Conservation (phyloP, 2,113 vertebrate genomes). For the Varanus salvator region DNA sequence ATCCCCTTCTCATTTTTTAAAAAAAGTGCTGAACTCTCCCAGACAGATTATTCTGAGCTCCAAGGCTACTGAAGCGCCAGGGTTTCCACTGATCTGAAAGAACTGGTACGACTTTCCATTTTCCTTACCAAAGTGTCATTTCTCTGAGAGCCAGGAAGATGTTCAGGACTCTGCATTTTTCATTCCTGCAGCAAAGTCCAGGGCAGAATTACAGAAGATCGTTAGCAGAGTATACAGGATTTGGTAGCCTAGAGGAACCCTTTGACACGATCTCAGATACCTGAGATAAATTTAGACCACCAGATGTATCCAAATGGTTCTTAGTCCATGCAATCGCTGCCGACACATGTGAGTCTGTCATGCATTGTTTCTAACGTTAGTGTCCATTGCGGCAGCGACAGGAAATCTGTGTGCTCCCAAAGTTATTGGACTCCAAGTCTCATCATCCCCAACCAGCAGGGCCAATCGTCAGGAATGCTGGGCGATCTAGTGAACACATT, state of each 20-base stretch:
- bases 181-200: background rate
- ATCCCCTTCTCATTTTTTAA: too few species aligned
- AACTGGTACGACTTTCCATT: background rate
- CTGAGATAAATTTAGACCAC: background rate
- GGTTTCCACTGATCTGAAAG: too few species aligned
- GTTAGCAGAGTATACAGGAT: background rate
- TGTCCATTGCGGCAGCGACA: background rate
- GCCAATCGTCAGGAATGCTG: too few species aligned
- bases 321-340: background rate
- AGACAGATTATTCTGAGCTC: too few species aligned
- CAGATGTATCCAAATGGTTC: background rate
- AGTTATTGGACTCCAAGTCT: too few species aligned
- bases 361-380: conserved; percentile 15
- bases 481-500: background rate
- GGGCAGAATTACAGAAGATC: background rate
- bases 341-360: conserved; percentile 14
- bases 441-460: too few species aligned
- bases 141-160: background rate
- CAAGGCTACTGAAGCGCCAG: too few species aligned
- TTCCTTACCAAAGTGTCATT: background rate
- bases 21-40: too few species aligned
- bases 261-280: background rate
- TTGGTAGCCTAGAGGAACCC: background rate
- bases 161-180: background rate
- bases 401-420: too few species aligned